Base-by-base conservation (phyloP, 2,113 vertebrate genomes). In the Lophius piscatorius region DNA sequence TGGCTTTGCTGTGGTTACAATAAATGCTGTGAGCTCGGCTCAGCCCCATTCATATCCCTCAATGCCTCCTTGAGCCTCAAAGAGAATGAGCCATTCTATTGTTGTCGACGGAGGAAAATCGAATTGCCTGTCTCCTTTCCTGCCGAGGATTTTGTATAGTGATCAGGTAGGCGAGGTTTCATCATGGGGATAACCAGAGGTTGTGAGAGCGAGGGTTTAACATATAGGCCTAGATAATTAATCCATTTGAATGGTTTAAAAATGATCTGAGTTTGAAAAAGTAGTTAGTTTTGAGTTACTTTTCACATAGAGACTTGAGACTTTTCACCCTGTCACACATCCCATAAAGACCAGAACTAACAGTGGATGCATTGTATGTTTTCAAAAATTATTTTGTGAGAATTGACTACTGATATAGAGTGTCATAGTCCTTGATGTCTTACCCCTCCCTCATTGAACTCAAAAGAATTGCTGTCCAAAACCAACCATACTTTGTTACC, bases 1-100 rank as follows among this genome's bases (percentile, higher is more conserved):
- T 46, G 40, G 44, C 49, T 64, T 40, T 52, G 49, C 18, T 0
- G n/a, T 0, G 1, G 17, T 9, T 24, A 55, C 44, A 63, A 55
- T 44, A 12, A 56, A 46, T n/a, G 38, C 58, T 70, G 31, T 70
- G 46, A 74, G 46, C 42, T 63, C 58, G 38, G 42, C 18, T 39
- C 35, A 35, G 24, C 13, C 6, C 17, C 36, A 34, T 41, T 63
- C 62, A 55, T 17, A 41, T 46, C 42, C 24, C 16, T 59, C 52
- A 28, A 13, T 54, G 47, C 36, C 34, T 45, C 18, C 11, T 50
- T 52, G 29, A 59, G 29, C 11, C 21, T 18, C 4, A 23, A 31
- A 57, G 45, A 48, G 44, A 65, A 56, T n/a, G 16, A 48, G 36
- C 38, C 12, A 0, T 9, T 9, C 29, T 34, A 35, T 70, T 66